Percentiles rank a stretch among this genome's conserved stretches.
phyloP scores from a whole-genome alignment of 2,797 vertebrate genomes.

The Fistularia commersonii region DNA sequence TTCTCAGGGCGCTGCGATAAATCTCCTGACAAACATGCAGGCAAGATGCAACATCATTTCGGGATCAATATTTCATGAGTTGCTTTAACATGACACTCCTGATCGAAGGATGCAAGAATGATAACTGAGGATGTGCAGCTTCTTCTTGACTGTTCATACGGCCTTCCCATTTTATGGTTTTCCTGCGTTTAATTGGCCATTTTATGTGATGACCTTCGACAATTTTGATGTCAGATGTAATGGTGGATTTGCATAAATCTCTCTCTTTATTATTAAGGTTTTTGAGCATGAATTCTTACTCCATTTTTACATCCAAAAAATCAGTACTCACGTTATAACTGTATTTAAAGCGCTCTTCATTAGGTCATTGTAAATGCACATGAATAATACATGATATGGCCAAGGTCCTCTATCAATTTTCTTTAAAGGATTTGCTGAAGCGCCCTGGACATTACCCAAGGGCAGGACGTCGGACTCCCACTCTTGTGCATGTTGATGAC shows the following conservation, averaged over 20 bases:
- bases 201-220: no score
- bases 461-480: slow-evolving; percentile 20
- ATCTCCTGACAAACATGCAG: no score
- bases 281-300: slow-evolving; percentile 1
- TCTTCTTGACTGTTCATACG: no score
- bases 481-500: slow-evolving; percentile 48
- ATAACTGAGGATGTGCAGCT: no score
- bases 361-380: slow-evolving; percentile 26
- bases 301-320: background rate
- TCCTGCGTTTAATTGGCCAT: no score
- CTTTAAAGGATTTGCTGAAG: slow-evolving; percentile 31
- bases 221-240: slow-evolving; percentile 11
- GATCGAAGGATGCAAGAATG: no score
- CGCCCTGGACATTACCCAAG: slow-evolving; percentile 33
- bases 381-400: slow-evolving; percentile 55
- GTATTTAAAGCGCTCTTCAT: slow-evolving; percentile 16
- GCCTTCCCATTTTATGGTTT: no score
- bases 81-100: no score
- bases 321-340: background rate
- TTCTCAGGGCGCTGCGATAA: no score
- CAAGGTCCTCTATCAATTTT: slow-evolving; percentile 53
- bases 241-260: slow-evolving; percentile 39
- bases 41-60: no score
- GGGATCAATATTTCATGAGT: no score
- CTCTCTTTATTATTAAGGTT: slow-evolving; percentile 29